Evolutionary conservation across 1,140 invertebrate genomes (phyloP), one percentile per base, ranked within the genome.

Genomic region (Drosophila lowei): DNA sequence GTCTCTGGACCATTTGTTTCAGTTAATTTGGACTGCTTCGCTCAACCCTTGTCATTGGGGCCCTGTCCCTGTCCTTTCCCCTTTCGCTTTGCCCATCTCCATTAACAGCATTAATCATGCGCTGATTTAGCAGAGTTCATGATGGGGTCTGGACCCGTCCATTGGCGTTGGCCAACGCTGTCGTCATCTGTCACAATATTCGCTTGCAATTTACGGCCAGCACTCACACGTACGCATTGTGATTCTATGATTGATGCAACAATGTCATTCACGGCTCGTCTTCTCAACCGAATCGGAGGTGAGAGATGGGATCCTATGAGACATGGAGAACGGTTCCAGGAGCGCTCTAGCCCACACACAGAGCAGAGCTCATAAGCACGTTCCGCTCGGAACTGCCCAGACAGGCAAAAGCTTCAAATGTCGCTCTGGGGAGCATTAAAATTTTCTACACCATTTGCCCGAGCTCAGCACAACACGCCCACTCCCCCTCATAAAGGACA

Each of bases 391-490:
- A 72, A 66, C 9, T 48, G 49, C 38, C 47, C 48, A 50, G 62
- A 48, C 72, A 79, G 77, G 25, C 63, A 67, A 48, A 48, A 58
- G 57, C 48, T 25, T 60, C 43, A 64, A 75, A 86, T 78, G 66
- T 46, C 38, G 60, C 83, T 79, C 83, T 58, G 21, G 78, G 81
- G 70, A 86, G 73, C 79, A 86, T 78, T 81, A 78, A 81, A 83
- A 83, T 81, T 81, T 88, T 88, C 83, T 88, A 70, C 57, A 42
- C 83, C 79, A 88, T 88, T 88, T 83, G 75, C 41, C 64, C 34
- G 42, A 71, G 50, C 56, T 56, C 47, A 57, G 53, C 41, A 63
- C 23, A 56, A 25, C n/a, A 28, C 54, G 25, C 21, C n/a, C 18
- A 34, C 4, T 41, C 30, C 15, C 50, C 9, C 42, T 25, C 5